phyloP scores from a whole-genome alignment of 2,888 invertebrate genomes.

The Gonocerus acuteangulatus region DNA sequence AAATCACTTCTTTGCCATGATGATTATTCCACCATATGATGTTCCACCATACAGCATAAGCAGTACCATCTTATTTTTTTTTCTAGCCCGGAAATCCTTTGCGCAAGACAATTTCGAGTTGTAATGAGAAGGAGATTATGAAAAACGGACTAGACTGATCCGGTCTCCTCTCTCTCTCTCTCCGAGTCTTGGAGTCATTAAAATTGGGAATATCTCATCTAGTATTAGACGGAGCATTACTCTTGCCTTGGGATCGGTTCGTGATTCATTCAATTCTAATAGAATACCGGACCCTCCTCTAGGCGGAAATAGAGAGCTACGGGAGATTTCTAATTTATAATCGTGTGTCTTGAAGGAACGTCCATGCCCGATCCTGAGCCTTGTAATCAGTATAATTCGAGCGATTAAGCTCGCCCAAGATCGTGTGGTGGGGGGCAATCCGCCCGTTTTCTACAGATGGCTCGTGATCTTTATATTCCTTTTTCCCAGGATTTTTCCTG shows the following conservation, averaged over 20 bases:
- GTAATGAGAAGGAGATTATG: too few relatives aligned
- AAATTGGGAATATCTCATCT: constrained; percentile 23
- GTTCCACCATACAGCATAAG: too few relatives aligned
- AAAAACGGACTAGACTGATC: too few relatives aligned
- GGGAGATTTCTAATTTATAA: constrained; percentile 34
- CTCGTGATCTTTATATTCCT: not conserved
- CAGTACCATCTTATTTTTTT: too few relatives aligned
- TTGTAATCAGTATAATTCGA: constrained; percentile 1
- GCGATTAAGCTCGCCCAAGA: not conserved
- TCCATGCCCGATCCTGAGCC: not conserved
- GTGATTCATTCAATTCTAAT: constrained; percentile 25
- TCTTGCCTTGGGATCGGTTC: not conserved
- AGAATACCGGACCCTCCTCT: constrained; percentile 14
- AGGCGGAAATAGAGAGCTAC: constrained; percentile 14
- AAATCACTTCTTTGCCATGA: too few relatives aligned
- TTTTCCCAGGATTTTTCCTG: not conserved
- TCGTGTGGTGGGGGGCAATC: not conserved
- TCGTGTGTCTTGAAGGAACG: constrained; percentile 8
- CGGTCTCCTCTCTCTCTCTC: too few relatives aligned
- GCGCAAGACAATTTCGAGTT: too few relatives aligned
- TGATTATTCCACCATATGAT: too few relatives aligned
- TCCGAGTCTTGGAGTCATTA: constrained; percentile 9
- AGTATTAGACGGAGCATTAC: too few relatives aligned
- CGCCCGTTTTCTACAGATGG: not conserved
- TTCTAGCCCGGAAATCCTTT: too few relatives aligned